Evolutionary conservation across 2,113 vertebrate species (phyloP), one percentile per base, ranked within the genome.

Genomic region (Etheostoma cragini): DNA sequence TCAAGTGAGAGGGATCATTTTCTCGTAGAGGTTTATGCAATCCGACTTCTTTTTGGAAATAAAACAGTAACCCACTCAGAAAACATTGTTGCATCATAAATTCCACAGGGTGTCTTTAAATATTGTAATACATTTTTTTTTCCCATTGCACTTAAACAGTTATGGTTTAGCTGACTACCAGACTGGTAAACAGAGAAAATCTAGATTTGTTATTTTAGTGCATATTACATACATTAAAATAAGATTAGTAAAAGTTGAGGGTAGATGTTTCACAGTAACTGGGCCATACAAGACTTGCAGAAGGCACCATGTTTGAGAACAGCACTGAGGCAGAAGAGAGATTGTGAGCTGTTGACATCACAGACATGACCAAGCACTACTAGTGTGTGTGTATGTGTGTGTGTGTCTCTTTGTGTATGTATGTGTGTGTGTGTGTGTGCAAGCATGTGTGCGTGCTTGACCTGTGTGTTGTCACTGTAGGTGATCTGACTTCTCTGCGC

Each of bases 401-500:
- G 63, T 74, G 67, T 66, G 42, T n/a, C n/a, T n/a, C n/a, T n/a
- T n/a, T 14, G 60, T 47, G 38, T 76, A 50, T 78, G 80, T 85
- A 3, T 26, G 26, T 30, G 30, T 30, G 78, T 88, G 67, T 65
- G 65, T 58, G 58, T 47, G 64, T 72, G 67, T 62, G 73, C 35
- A 66, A 42, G 57, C 50, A 26, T 16, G 63, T 67, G 64, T 68
- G 58, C 22, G 50, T 30, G 35, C 21, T 53, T 80, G 65, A 57
- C 60, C 67, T 76, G 54, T 83, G 82, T 87, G 81, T 89, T 88
- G 76, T 84, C 79, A 74, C 81, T 89, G 78, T 90, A 92, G 89
- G 89, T 90, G 80, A 93, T 91, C 89, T 75, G 93, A 88, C 89
- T 93, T 71, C 70, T 88, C 80, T 82, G 84, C 82, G 80, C 67